A percentile compares a stretch with the other conserved stretches of the same genome.
phyloP scores from a whole-genome alignment of 1,140 invertebrate genomes.

The Drosophila hydei region DNA sequence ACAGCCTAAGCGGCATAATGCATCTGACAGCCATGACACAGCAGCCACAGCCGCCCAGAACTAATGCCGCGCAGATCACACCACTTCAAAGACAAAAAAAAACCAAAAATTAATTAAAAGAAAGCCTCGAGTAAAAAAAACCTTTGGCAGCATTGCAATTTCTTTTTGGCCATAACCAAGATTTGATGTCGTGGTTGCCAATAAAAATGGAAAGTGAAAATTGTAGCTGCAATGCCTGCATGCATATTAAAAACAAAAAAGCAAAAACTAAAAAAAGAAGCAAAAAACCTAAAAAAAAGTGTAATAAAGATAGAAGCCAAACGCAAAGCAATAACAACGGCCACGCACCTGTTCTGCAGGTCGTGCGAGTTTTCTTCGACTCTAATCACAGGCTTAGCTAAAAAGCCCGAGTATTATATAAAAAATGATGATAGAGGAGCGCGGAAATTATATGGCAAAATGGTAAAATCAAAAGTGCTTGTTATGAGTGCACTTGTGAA shows the following conservation, averaged over 20 bases:
- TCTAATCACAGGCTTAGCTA: constrained; percentile 53
- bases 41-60: constrained; percentile 66
- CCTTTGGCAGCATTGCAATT: constrained; percentile 77
- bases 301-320: constrained; percentile 72
- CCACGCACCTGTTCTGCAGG: constrained; percentile 70
- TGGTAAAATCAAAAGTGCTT: constrained; percentile 47
- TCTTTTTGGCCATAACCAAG: constrained; percentile 77
- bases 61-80: constrained; percentile 59
- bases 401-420: constrained; percentile 69
- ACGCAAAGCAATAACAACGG: constrained; percentile 26
- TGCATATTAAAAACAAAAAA: constrained; percentile 73
- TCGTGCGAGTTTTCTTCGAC: constrained; percentile 65
- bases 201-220: constrained; percentile 82
- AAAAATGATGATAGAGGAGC: constrained; percentile 48
- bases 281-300: constrained; percentile 43
- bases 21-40: constrained; percentile 76
- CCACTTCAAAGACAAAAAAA: constrained; percentile 30
- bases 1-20: constrained; percentile 65
- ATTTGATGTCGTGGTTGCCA: constrained; percentile 70
- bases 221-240: constrained; percentile 65
- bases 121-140: constrained; percentile 67
- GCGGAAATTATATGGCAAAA: constrained; percentile 63
- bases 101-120: constrained; percentile 75
- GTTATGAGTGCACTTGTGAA: constrained; percentile 51
- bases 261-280: constrained; percentile 17